Evolutionary conservation across 2,113 vertebrate species (phyloP).

Genomic region (Tragelaphus strepsiceros): DNA sequence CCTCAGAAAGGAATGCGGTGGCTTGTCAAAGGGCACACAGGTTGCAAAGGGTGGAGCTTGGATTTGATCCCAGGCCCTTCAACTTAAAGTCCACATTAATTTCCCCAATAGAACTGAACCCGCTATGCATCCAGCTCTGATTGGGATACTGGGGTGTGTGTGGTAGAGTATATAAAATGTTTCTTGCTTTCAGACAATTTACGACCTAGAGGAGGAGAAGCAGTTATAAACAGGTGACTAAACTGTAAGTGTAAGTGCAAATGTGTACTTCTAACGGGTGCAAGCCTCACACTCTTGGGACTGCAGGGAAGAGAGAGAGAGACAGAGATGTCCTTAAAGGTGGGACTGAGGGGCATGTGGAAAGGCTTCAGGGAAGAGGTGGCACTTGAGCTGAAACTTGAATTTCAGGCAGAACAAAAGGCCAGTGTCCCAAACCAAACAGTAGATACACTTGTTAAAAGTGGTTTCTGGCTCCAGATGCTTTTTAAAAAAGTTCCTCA

Average conservation of each 20-base stretch:
- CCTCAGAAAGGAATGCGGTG: background rate
- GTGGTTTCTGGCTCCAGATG: background rate
- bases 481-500: background rate
- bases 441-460: background rate
- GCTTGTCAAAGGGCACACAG: background rate
- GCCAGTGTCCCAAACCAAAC: background rate
- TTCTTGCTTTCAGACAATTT: background rate
- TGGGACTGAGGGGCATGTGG: background rate
- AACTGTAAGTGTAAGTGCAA: background rate
- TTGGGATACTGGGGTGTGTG: background rate
- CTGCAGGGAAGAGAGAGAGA: background rate
- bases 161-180: background rate
- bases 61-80: background rate
- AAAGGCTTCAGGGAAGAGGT: background rate
- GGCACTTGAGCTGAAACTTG: background rate
- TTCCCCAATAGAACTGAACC: background rate
- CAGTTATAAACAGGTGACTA: background rate
- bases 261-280: background rate
- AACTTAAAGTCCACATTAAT: background rate
- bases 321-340: background rate
- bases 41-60: background rate
- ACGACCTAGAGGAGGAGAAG: background rate
- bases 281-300: background rate
- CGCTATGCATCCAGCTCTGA: background rate
- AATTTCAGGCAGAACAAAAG: background rate